Base-by-base conservation (phyloP, 1,140 invertebrate species). In the Diorhabda carinulata region DNA sequence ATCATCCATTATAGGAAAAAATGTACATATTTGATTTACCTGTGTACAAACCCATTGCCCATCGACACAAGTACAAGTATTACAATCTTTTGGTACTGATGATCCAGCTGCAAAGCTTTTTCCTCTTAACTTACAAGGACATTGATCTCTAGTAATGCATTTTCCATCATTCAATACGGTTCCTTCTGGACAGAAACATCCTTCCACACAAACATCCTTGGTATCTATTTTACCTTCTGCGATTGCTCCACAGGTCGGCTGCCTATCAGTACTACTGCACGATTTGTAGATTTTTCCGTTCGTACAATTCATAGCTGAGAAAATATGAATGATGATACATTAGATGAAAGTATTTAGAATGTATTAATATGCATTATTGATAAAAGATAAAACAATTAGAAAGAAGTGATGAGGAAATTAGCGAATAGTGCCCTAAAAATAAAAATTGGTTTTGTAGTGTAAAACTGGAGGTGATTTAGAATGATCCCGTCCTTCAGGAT, bases 41-140 rank as follows among this genome's bases (percentile, higher is more conserved):
- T 89, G 85, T 1, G 92, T 93, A 76, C 94, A 97, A 3, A 83
- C 78, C 93, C 93, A 97, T 72, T 88, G 86, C 0, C 93, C 92
- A 10, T 83, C 80, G 40, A 84, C 70, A 76, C 92, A 94, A 0
- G 86, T 89, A 73, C 92, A 97, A 57, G 89, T 91, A 77, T 96
- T 96, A 77, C 94, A 97, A 65, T 92, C 89, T 79, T 93, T 92
- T 1, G 86, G 86, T 1, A 95, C 86, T 40, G 83, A 85, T 2
- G 87, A 78, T 2, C 92, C 93, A 2, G 94, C 87, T 66, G 85
- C 80, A 74, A 92, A 95, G n/a, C 81, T 82, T 76, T 89, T 89
- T n/a, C 91, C 91, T 64, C 89, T 86, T 66, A 92, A 82, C n/a
- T 85, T 84, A 74, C 93, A 96, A 0, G 93, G 92, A 76, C 94